Percentiles rank a stretch among this genome's conserved stretches.
These are phyloP conservation scores for Tympanuchus pallidicinctus DNA, from an alignment of 2,113 vertebrate genomes.

Conservation along the genomic window DNA sequence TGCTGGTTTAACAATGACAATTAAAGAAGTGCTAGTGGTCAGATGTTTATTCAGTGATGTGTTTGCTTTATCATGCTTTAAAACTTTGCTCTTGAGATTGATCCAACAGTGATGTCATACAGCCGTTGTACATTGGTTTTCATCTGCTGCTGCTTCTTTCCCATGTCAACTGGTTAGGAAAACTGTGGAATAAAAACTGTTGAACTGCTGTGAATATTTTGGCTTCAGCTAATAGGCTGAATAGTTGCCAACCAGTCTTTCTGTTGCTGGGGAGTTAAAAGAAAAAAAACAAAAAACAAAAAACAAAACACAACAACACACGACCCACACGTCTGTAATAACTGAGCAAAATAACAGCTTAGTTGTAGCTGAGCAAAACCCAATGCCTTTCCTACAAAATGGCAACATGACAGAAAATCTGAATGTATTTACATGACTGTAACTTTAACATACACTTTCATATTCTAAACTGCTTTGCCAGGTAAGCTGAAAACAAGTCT, in stretches of 20 bases:
- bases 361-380: neutral
- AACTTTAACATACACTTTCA: neutral
- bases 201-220: neutral
- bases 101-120: slow-evolving; percentile 47
- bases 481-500: neutral
- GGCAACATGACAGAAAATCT: neutral
- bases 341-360: neutral
- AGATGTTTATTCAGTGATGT: slow-evolving; percentile 52
- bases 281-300: neutral
- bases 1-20: slow-evolving; percentile 9
- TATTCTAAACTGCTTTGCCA: neutral
- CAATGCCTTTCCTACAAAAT: neutral
- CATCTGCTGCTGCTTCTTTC: slow-evolving; percentile 24
- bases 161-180: slow-evolving; percentile 24
- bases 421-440: neutral
- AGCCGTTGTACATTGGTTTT: neutral
- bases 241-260: neutral
- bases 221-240: neutral
- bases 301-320: neutral
- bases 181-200: neutral
- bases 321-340: neutral
- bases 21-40: slow-evolving; percentile 44
- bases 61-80: slow-evolving; percentile 38
- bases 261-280: neutral
- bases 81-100: slow-evolving; percentile 30